Percentiles rank a stretch among this genome's conserved stretches.
phyloP scores from a whole-genome alignment of 2,888 invertebrate species.

The Perizoma affinitatum region DNA sequence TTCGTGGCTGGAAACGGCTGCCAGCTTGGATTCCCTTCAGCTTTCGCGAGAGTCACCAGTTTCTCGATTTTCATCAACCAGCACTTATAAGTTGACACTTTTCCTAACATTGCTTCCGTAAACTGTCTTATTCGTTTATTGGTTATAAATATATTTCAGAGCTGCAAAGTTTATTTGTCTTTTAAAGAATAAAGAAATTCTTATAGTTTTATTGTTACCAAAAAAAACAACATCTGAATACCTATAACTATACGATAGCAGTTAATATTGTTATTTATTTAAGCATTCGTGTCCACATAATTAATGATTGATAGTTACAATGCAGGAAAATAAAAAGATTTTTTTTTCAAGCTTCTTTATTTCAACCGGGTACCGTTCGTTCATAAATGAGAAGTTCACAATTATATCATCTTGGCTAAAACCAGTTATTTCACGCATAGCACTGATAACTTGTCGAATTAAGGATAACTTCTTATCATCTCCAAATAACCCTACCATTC shows the following conservation, averaged over 20 bases:
- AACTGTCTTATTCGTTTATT: not conserved
- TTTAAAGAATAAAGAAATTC: no score
- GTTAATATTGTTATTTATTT: not conserved
- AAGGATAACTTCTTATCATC: no score
- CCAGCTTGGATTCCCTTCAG: constrained; percentile 59
- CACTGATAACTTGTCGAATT: no score
- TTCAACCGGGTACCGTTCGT: constrained; percentile 63
- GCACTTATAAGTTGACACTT: constrained; percentile 39
- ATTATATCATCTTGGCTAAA: constrained; percentile 16
- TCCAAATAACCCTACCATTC: no score
- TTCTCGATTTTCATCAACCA: constrained; percentile 54
- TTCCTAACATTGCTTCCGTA: not conserved
- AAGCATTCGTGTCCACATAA: no score
- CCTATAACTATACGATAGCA: no score
- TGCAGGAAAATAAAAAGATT: constrained; percentile 19
- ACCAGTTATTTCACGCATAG: constrained; percentile 10
- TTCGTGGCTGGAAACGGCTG: constrained; percentile 56
- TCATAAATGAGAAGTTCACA: constrained; percentile 33
- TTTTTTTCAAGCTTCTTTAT: constrained; percentile 78
- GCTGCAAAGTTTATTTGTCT: not conserved
- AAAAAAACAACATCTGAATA: no score
- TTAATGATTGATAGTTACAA: no score
- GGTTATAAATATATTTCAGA: not conserved
- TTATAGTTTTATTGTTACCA: no score
- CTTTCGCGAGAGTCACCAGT: constrained; percentile 60